phyloP scores from a whole-genome alignment of 2,797 vertebrate genomes.

The Gymnodraco acuticeps region DNA sequence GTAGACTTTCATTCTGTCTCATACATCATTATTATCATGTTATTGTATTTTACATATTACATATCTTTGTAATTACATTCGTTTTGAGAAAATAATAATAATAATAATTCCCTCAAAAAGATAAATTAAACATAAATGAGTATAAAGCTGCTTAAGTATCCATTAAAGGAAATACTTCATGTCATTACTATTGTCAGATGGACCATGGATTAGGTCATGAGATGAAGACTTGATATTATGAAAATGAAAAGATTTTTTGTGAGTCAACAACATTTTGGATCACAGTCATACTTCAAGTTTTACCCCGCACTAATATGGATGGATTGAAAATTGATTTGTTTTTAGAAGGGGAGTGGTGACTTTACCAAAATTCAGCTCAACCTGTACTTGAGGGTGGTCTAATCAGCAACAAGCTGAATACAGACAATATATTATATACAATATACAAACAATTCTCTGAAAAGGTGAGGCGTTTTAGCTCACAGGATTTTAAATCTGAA shows the following conservation, averaged over 20 bases:
- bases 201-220: neutral
- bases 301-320: neutral
- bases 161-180: too few species aligned
- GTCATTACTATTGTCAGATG: neutral
- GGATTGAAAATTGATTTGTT: neutral
- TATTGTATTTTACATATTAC: neutral
- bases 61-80: neutral
- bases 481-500: too few species aligned
- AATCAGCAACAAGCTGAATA: neutral
- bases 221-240: neutral
- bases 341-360: neutral
- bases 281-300: neutral
- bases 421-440: too few species aligned
- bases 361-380: neutral
- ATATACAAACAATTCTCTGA: neutral
- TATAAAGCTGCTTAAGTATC: neutral
- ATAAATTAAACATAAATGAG: too few species aligned
- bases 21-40: neutral
- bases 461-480: conserved; percentile 9
- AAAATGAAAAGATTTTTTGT: neutral
- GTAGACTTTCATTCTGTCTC: neutral
- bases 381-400: neutral
- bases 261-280: neutral
- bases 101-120: neutral
- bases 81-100: neutral